Evolutionary conservation across 2,113 vertebrate genomes (phyloP), one percentile per base, ranked within the genome.

Genomic region (Cinclus mexicanus): DNA sequence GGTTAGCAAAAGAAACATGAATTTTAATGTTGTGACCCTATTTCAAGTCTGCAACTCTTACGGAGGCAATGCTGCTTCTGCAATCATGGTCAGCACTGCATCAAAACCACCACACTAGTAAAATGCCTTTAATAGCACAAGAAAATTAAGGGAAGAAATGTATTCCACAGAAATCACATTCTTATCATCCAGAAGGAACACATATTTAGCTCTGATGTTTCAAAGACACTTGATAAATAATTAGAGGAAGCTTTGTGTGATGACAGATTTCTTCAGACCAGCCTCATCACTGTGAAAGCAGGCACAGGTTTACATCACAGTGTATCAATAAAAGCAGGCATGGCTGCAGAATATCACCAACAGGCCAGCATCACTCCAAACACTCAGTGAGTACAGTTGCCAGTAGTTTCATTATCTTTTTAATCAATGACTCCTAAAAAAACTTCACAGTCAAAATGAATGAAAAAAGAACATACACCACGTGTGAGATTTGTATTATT

Each of bases 1-100:
- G 41, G 50, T 60, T 74, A 86, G 53, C 35, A 77, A 44, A 56
- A 91, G 35, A 82, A 90, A 87, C 26, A 77, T 20, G 39, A 93
- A 49, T 65, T 94, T 72, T 63, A 65, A 70, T 17, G 46, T 10
- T 49, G 59, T 67, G 52, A 96, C 31, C 60, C 56, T 44, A 9
- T 91, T 96, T 84, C 60, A 55, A 59, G 26, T 69, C 82, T 72
- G 72, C 23, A 88, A 2, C 39, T 88, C 65, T 83, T 63, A 41
- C 0, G 15, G 75, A 93, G 21, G 12, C 42, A 84, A 79, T n/a
- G 50, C 25, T 72, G 35, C 53, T 82, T 65, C 75, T 75, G 25
- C 57, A 80, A 18, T 35, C 42, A 13, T 1, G 6, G 46, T 63
- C 49, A 72, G 60, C 42, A 47, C 5, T 49, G 49, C 60, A 92